Conservation (phyloP, 2,888 invertebrate genomes). For the Drosophila anomalata region DNA sequence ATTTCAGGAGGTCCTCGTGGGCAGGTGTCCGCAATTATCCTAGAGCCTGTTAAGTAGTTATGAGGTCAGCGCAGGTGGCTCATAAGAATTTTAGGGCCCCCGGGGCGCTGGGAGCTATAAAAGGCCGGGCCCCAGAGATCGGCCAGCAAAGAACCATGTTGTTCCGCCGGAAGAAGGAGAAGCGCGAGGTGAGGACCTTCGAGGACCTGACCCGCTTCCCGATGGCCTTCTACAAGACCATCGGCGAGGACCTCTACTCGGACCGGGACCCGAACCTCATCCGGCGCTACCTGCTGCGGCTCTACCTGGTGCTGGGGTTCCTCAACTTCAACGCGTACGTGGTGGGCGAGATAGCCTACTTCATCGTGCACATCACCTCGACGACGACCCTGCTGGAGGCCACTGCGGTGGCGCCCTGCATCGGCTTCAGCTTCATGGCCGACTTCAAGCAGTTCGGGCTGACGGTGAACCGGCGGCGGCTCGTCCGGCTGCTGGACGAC, state of each 20-base stretch:
- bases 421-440: conserved; percentile 73
- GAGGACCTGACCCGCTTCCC: conserved; percentile 69
- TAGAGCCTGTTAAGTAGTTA: conserved; percentile 37
- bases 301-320: conserved; percentile 62
- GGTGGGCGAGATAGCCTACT: conserved; percentile 71
- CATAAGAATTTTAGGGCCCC: conserved; percentile 58
- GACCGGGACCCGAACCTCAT: conserved; percentile 52
- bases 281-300: conserved; percentile 55
- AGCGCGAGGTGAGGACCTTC: conserved; percentile 51
- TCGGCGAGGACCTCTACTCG: conserved; percentile 76
- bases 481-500: conserved; percentile 64
- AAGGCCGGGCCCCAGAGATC: not conserved
- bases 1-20: conserved; percentile 36
- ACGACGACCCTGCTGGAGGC: conserved; percentile 75
- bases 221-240: conserved; percentile 71
- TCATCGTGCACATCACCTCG: conserved; percentile 65
- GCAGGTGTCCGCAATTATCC: conserved; percentile 63
- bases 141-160: conserved; percentile 42
- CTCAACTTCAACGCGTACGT: conserved; percentile 72
- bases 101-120: conserved; percentile 29
- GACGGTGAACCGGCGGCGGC: conserved; percentile 48
- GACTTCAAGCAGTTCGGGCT: conserved; percentile 71
- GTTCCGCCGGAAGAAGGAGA: conserved; percentile 34
- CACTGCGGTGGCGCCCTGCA: conserved; percentile 76
- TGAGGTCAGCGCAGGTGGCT: conserved; percentile 52